Evolutionary conservation across 2,113 vertebrate species (phyloP), one percentile per base, ranked within the genome.

Genomic region (Lepus europaeus): DNA sequence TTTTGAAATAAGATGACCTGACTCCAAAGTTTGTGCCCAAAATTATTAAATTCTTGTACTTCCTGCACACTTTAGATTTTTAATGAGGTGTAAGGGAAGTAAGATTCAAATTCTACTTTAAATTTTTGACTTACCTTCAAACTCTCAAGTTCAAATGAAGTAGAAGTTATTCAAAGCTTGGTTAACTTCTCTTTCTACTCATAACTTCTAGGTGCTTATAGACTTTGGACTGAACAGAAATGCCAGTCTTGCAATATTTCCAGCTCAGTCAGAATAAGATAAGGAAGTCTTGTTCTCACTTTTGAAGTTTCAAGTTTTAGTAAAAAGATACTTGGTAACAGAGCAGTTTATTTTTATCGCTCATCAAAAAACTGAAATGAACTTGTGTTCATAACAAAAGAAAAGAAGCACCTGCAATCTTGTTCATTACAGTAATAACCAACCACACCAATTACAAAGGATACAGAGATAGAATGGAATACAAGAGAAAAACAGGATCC

Each of bases 151-250:
- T 87, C 70, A 88, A 70, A 56, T 39, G 59, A 63, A 90, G 45
- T 36, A n/a, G 19, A 39, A 66, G 25, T 85, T 86, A 76, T 56
- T 31, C 25, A 91, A 79, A 80, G 85, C 76, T 94, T 87, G 84
- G 80, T 87, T 63, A 39, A 80, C 13, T 93, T 82, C 89, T 87
- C 68, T 36, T 82, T 39, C 39, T 73, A 9, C 79, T 76, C 36
- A 56, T 89, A 80, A 70, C 59, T 36, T 81, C 73, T 25, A 33
- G 17, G 16, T 10, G 53, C 51, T 53, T 33, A 45, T 1, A 56
- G 93, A 96, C 96, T 94, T 96, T 31, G 77, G 73, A 87, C 83
- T n/a, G 70, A 69, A 39, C 0, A 49, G 79, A 85, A 95, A 84
- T 51, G 80, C 79, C 69, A 31, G n/a, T 29, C 76, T n/a, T 69